Conservation (phyloP, 23 tunicate genomes). For the Trididemnum miniatum region DNA sequence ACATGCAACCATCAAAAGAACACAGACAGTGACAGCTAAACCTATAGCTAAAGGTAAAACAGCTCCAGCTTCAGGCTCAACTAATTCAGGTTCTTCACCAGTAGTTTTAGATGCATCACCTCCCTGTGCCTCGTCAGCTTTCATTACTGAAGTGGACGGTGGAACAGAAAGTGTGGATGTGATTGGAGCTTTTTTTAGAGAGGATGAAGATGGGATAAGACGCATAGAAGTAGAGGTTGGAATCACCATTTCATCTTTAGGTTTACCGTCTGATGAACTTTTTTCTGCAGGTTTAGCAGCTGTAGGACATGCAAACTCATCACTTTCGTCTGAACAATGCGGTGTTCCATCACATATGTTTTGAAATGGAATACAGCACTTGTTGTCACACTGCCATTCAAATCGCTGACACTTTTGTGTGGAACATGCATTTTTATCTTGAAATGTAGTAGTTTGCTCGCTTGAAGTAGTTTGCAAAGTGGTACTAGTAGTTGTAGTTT, state of each 20-base stretch:
- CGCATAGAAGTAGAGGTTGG: neutral
- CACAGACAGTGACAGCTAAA: constrained; percentile 61
- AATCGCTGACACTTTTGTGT: constrained; percentile 27
- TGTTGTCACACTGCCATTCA: constrained; percentile 74
- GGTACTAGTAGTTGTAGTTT: constrained; percentile 7
- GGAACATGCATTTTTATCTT: neutral
- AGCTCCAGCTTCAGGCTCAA: constrained; percentile 52
- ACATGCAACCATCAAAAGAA: constrained; percentile 74
- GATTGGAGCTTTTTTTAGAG: neutral
- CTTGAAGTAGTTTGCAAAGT: constrained; percentile 17
- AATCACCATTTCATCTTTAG: neutral
- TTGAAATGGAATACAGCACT: constrained; percentile 44
- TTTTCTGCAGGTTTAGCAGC: neutral
- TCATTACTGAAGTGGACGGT: neutral
- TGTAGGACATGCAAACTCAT: constrained; percentile 66
- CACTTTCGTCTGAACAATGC: constrained; percentile 73
- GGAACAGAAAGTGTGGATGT: neutral
- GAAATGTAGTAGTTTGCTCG: neutral
- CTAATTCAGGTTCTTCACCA: neutral
- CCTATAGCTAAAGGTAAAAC: constrained; percentile 84
- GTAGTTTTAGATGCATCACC: neutral
- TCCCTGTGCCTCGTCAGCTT: neutral
- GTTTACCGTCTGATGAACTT: neutral
- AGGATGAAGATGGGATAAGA: neutral
- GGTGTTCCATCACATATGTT: constrained; percentile 48